Percentiles rank a stretch among this genome's conserved stretches.
Evolutionary conservation across 1,140 invertebrate species (phyloP).

Genomic region (Drosophila tani): DNA sequence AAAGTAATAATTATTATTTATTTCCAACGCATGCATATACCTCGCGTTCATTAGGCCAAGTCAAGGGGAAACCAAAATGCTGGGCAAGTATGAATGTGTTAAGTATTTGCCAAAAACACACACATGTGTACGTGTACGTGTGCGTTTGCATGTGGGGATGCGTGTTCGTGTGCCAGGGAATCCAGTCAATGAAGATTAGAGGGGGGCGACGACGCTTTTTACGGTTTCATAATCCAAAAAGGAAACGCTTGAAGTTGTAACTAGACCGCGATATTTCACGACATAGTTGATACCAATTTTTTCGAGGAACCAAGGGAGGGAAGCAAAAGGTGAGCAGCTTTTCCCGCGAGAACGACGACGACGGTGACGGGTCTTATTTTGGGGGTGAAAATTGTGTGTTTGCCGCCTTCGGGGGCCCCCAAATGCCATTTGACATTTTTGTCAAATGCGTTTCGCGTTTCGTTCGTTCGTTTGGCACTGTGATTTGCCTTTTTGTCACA

Average conservation of each 20-base stretch:
- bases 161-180: slow-evolving; percentile 4
- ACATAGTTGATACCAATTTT: slow-evolving; percentile 40
- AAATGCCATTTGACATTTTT: slow-evolving; percentile 78
- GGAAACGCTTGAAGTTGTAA: slow-evolving; percentile 75
- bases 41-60: slow-evolving; percentile 8
- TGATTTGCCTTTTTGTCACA: slow-evolving; percentile 82
- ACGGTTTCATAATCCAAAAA: slow-evolving; percentile 69
- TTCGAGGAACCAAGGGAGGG: background rate
- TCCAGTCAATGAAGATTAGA: slow-evolving; percentile 45
- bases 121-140: background rate
- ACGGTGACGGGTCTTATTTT: background rate
- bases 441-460: slow-evolving; percentile 44
- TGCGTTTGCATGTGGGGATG: background rate
- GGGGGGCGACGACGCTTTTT: slow-evolving; percentile 25
- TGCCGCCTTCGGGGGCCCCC: slow-evolving; percentile 54
- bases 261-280: slow-evolving; percentile 73
- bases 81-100: slow-evolving; percentile 8
- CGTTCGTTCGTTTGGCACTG: slow-evolving; percentile 29
- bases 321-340: slow-evolving; percentile 8
- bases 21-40: slow-evolving; percentile 5
- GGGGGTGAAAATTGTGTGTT: slow-evolving; percentile 17
- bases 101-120: slow-evolving; percentile 46
- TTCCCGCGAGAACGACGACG: slow-evolving; percentile 4
- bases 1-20: background rate
- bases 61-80: slow-evolving; percentile 13